Conservation (phyloP, 2,113 vertebrate species). For the Tautogolabrus adspersus region DNA sequence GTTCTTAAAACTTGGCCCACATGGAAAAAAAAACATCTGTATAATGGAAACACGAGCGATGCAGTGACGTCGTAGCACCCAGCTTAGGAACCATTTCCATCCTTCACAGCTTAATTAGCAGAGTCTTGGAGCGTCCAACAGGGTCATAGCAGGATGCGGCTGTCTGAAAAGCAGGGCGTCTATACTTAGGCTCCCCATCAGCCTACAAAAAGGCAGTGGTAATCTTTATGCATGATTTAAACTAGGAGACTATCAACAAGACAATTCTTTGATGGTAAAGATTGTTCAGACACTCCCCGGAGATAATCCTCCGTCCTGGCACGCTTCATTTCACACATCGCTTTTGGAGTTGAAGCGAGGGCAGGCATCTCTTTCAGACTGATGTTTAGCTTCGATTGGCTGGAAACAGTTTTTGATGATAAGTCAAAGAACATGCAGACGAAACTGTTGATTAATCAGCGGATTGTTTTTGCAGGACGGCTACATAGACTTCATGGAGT, state of each 20-base stretch:
- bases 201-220: conserved; percentile 52
- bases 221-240: conserved; percentile 69
- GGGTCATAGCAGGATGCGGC: conserved; percentile 47
- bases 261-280: conserved; percentile 52
- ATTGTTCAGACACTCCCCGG: conserved; percentile 35
- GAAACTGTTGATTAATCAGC: background rate
- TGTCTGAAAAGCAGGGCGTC: conserved; percentile 32
- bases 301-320: conserved; percentile 50
- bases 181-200: conserved; percentile 62
- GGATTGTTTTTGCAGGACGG: conserved; percentile 83
- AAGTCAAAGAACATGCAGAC: background rate
- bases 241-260: conserved; percentile 68
- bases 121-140: background rate
- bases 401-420: background rate
- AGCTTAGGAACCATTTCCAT: background rate
- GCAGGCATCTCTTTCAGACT: conserved; percentile 9
- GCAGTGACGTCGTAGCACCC: background rate
- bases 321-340: background rate
- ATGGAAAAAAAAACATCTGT: background rate
- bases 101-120: conserved; percentile 21
- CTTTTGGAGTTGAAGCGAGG: background rate
- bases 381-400: background rate
- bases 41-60: background rate
- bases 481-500: conserved; percentile 94
- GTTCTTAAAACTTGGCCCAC: background rate